Conservation (phyloP, 2,113 vertebrate genomes). For the Rhea americana region DNA sequence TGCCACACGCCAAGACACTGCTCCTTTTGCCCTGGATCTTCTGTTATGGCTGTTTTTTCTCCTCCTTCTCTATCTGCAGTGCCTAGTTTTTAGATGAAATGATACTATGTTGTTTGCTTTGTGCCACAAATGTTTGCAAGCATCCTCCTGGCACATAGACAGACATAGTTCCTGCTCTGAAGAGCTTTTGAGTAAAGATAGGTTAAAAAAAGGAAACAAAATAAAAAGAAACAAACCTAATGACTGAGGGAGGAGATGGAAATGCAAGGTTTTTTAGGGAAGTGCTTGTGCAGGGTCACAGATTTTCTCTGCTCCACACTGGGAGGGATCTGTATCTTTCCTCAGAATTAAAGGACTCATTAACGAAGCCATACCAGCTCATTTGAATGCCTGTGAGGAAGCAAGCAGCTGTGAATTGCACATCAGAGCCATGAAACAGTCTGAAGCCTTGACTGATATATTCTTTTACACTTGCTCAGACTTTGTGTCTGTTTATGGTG, state of each 20-base stretch:
- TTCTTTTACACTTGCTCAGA: background rate
- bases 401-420: background rate
- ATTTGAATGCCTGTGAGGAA: background rate
- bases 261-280: background rate
- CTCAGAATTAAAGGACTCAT: background rate
- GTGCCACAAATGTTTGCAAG: background rate
- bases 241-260: background rate
- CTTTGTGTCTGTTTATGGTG: background rate
- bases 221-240: background rate
- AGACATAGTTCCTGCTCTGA: background rate
- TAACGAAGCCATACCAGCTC: background rate
- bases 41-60: background rate
- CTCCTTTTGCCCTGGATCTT: background rate
- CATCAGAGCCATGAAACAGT: background rate
- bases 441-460: background rate
- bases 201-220: background rate
- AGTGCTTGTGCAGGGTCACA: background rate
- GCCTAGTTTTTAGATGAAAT: background rate
- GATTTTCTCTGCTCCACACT: background rate
- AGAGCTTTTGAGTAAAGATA: background rate
- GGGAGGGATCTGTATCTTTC: background rate
- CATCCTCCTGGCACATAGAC: background rate
- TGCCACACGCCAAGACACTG: background rate
- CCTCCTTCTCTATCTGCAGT: background rate
- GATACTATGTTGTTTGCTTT: background rate